Evolutionary conservation across 2,113 vertebrate species (phyloP), one percentile per base, ranked within the genome.

Genomic region (Daboia siamensis): DNA sequence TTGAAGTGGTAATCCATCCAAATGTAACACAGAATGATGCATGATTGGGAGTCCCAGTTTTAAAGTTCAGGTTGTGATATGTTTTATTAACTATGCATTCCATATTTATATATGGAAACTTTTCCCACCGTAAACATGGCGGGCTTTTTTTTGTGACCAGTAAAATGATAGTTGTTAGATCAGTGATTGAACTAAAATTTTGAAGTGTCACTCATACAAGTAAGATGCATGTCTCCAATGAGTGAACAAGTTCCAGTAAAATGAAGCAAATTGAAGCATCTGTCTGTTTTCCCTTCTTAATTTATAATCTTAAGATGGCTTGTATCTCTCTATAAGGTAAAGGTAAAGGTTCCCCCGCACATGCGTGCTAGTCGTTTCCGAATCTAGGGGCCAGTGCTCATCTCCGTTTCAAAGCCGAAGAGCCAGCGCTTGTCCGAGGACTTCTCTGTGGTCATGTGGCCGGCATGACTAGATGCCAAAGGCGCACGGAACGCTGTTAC

Each of bases 81-180:
- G 61, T 17, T 24, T 88, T 74, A 20, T 54, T 29, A 74, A 29
- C 23, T 54, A 0, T 44, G 54, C 1, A 6, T 26, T 51, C 80
- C 74, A 64, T n/a, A 44, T 86, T 89, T 90, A 52, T 84, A 44
- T 86, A 44, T 89, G 56, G 74, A n/a, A 90, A 64, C 29, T 8
- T n/a, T 88, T 88, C 61, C 48, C 56, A 3, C 29, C 5, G 13
- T 89, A 85, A 92, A 59, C 44, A 46, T 26, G 48, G 74, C n/a
- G 20, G 8, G 59, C 26, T 91, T 88, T 92, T 92, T 92, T 92
- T 86, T 46, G 85, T 92, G 87, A 86, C 46, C 88, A 61, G 23
- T 61, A 90, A 92, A 92, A 90, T 92, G 29, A 20, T 86, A 52
- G 8, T 54, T 90, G 46, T 17, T 69, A n/a, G 26, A 44, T 74